These are phyloP conservation scores for Drosophila mayri DNA, from an alignment of 1,140 invertebrate species.

Conservation along the genomic window DNA sequence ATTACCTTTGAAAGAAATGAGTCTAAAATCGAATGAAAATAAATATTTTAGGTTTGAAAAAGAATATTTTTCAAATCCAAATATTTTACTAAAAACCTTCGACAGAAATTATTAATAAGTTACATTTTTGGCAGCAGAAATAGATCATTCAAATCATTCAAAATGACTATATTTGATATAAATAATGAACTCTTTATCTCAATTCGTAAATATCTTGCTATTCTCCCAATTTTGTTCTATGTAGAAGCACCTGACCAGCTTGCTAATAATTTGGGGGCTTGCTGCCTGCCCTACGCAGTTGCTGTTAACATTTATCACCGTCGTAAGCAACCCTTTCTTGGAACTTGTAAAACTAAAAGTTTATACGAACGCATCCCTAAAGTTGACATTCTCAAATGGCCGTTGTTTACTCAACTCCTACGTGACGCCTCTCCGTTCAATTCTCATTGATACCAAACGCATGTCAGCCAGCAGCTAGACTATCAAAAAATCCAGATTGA, in stretches of 20 bases:
- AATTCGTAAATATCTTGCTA: no score
- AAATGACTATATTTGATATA: neutral
- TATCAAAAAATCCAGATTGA: constrained; percentile 54
- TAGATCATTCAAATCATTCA: neutral
- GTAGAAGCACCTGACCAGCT: constrained; percentile 28
- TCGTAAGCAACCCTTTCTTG: constrained; percentile 1
- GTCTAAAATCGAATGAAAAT: no score
- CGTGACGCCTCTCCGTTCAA: constrained; percentile 23
- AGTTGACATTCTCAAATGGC: constrained; percentile 10
- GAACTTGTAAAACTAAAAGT: constrained; percentile 28
- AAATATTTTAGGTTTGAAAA: neutral
- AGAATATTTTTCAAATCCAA: no score
- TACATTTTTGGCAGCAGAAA: no score
- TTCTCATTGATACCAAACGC: constrained; percentile 4
- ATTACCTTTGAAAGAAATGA: no score
- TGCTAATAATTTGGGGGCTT: constrained; percentile 7
- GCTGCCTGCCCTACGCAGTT: constrained; percentile 9
- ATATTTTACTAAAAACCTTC: no score
- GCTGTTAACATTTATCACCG: constrained; percentile 29
- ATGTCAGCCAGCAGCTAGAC: constrained; percentile 11
- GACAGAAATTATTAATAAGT: no score
- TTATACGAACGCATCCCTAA: constrained; percentile 18
- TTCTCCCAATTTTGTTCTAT: neutral
- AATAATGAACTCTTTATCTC: no score
- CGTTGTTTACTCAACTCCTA: constrained; percentile 28